Conservation (phyloP, 2,113 vertebrate genomes). For the Pluvianellus socialis region DNA sequence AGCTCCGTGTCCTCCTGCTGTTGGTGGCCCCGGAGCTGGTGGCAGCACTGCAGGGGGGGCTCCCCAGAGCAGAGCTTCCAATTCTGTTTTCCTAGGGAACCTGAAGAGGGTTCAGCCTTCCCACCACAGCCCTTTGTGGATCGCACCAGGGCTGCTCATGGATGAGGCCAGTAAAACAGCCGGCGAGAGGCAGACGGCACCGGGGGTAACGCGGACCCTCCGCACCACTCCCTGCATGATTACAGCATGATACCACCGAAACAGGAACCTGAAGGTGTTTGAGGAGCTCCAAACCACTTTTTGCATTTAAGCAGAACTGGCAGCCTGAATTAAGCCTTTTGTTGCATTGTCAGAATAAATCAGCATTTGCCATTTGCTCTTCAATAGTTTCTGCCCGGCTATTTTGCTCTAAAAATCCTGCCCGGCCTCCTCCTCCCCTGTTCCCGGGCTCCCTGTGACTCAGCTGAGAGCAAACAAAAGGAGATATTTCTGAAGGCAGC, state of each 20-base stretch:
- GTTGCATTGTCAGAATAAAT: slow-evolving; percentile 6
- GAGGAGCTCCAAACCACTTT: neutral
- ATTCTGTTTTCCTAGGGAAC: neutral
- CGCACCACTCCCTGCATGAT: accelerated
- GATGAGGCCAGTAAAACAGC: neutral
- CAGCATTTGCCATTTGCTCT: neutral
- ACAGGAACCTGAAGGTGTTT: accelerated
- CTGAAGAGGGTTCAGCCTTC: neutral
- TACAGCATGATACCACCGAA: accelerated
- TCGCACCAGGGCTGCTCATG: neutral
- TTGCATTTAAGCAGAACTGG: neutral
- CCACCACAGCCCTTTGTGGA: neutral
- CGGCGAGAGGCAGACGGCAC: neutral
- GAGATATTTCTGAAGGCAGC: neutral
- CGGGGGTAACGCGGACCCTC: accelerated
- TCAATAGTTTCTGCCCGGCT: neutral
- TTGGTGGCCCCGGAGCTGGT: neutral
- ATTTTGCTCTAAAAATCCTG: neutral
- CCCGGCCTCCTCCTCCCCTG: neutral
- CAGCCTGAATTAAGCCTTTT: slow-evolving; percentile 19
- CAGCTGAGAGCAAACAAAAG: neutral
- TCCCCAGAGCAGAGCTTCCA: neutral
- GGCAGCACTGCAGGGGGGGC: neutral
- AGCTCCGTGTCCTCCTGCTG: neutral
- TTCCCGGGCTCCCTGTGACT: neutral